phyloP scores from a whole-genome alignment of 2,888 invertebrate genomes.

The Zeuzera pyrina region DNA sequence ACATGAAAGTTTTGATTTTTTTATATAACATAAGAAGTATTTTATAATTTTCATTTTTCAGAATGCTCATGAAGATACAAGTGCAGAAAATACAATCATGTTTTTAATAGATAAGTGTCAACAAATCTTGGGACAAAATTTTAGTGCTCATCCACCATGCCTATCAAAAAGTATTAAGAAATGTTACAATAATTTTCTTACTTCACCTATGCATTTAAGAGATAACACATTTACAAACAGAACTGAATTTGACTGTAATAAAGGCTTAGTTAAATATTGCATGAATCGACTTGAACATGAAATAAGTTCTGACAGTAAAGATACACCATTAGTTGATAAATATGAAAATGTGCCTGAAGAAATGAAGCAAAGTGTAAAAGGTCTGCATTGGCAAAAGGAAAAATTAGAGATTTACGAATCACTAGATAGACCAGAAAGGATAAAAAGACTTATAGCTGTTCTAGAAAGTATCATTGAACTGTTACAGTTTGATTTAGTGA shows the following conservation, averaged over 20 bases:
- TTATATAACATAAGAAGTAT: too few species aligned
- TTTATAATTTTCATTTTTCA: conserved; percentile 35
- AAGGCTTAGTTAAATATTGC: conserved; percentile 54
- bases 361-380: conserved; percentile 43
- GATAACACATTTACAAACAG: conserved; percentile 48
- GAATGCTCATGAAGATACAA: conserved; percentile 56
- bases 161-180: conserved; percentile 32
- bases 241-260: conserved; percentile 31
- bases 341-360: conserved; percentile 42
- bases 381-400: conserved; percentile 53
- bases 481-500: conserved; percentile 68
- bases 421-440: conserved; percentile 43
- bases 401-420: conserved; percentile 56
- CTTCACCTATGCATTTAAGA: conserved; percentile 39
- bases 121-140: conserved; percentile 40
- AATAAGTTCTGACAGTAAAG: conserved; percentile 37
- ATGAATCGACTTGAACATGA: conserved; percentile 53
- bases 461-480: conserved; percentile 65
- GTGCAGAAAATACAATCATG: conserved; percentile 29
- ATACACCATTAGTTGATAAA: conserved; percentile 44
- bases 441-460: conserved; percentile 64
- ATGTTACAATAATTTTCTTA: conserved; percentile 48
- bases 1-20: too few species aligned
- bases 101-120: conserved; percentile 49
- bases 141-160: conserved; percentile 55